Conservation (phyloP, 2,888 invertebrate species). For the Drosophila pseudotalamancana region DNA sequence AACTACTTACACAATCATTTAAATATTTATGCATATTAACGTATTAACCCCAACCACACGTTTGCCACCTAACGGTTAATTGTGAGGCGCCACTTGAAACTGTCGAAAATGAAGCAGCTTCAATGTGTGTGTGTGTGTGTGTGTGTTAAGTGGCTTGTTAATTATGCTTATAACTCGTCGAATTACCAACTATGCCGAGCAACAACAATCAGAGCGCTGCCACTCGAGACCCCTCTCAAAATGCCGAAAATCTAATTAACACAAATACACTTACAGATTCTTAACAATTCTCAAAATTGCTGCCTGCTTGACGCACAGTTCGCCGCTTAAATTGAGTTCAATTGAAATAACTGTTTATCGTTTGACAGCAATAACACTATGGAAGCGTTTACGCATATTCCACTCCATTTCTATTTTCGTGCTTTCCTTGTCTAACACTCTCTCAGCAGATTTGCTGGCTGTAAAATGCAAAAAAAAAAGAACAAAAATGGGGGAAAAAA, state of each 20-base stretch:
- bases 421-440: background rate
- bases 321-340: constrained; percentile 67
- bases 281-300: constrained; percentile 15
- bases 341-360: constrained; percentile 64
- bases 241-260: constrained; percentile 62
- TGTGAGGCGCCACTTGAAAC: constrained; percentile 60
- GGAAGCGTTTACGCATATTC: constrained; percentile 20
- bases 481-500: too few species aligned
- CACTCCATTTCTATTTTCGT: background rate
- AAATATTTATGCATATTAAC: constrained; percentile 19
- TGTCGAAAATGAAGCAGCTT: constrained; percentile 55
- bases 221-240: constrained; percentile 54
- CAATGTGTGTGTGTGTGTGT: constrained; percentile 22
- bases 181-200: constrained; percentile 53
- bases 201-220: constrained; percentile 54
- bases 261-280: constrained; percentile 15
- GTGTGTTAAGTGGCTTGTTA: constrained; percentile 76
- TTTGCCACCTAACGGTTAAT: constrained; percentile 40
- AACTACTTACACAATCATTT: background rate
- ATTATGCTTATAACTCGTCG: constrained; percentile 61
- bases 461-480: constrained; percentile 31
- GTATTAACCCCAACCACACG: constrained; percentile 34
- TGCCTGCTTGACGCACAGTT: constrained; percentile 10
- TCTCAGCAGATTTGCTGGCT: background rate
- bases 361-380: constrained; percentile 36